phyloP scores from a whole-genome alignment of 2,797 vertebrate species.

The Sebastiscus albofasciatus region DNA sequence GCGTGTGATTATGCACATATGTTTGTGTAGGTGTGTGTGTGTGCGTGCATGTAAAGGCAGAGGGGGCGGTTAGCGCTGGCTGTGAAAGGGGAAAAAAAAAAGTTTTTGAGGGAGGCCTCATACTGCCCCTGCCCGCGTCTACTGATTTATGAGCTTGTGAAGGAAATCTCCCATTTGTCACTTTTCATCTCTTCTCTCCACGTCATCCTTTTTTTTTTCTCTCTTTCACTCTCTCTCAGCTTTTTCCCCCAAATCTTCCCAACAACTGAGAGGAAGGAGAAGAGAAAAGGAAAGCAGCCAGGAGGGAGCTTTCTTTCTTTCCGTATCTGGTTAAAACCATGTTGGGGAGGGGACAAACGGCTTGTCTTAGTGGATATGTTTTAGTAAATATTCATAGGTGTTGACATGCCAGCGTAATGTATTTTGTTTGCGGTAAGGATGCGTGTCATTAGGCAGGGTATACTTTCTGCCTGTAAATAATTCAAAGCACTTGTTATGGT shows the following conservation, averaged over 20 bases:
- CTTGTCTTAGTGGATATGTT: constrained; percentile 36
- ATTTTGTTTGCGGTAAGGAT: constrained; percentile 54
- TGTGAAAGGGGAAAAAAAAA: constrained; percentile 49
- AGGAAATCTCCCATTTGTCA: constrained; percentile 84
- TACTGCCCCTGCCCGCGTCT: constrained; percentile 55
- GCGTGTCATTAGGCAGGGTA: constrained; percentile 59
- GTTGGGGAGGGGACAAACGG: constrained; percentile 13
- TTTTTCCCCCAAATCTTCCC: constrained; percentile 42
- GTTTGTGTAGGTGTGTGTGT: constrained; percentile 53
- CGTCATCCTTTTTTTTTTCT: constrained; percentile 38
- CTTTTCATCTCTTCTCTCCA: constrained; percentile 74
- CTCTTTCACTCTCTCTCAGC: constrained; percentile 7
- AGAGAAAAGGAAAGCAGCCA: constrained; percentile 2
- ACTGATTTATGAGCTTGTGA: constrained; percentile 78
- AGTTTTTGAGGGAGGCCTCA: constrained; percentile 55
- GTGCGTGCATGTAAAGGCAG: constrained; percentile 40
- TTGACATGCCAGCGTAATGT: constrained; percentile 45
- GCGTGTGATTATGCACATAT: constrained; percentile 43
- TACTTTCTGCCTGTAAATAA: constrained; percentile 68
- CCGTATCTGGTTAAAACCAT: constrained; percentile 38
- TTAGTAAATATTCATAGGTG: constrained; percentile 53
- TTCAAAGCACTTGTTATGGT: constrained; percentile 56
- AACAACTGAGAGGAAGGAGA: neutral
- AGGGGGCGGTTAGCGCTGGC: constrained; percentile 58
- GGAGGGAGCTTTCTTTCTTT: constrained; percentile 34